phyloP scores from a whole-genome alignment of 1,140 invertebrate species.

The Pemphigus obesinymphae region DNA sequence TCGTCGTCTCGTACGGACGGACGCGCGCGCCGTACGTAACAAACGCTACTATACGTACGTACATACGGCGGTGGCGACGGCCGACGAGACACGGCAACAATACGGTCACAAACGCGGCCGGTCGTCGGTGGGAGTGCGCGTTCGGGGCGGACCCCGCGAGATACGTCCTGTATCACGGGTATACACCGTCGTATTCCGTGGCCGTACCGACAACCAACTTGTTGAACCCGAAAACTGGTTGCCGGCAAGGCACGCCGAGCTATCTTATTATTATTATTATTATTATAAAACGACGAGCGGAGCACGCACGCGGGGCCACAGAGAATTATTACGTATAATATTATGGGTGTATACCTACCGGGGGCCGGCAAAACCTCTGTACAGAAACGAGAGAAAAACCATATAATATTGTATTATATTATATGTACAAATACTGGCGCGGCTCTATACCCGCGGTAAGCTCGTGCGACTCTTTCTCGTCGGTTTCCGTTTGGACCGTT shows the following conservation, averaged over 20 bases:
- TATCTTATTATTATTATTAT: constrained; percentile 13
- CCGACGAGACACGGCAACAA: neutral
- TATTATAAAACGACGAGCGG: neutral
- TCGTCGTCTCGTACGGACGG: too few relatives aligned
- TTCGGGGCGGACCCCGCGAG: too few relatives aligned
- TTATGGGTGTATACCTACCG: too few relatives aligned
- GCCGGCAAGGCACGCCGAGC: constrained; percentile 22
- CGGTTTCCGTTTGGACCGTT: neutral
- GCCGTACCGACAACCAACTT: constrained; percentile 11
- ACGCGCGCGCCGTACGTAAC: too few relatives aligned
- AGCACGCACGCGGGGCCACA: neutral
- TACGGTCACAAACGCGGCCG: neutral
- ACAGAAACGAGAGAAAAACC: too few relatives aligned
- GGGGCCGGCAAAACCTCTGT: too few relatives aligned
- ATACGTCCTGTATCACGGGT: too few relatives aligned
- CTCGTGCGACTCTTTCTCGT: neutral
- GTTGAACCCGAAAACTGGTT: constrained; percentile 40
- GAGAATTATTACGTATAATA: too few relatives aligned
- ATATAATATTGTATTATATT: too few relatives aligned
- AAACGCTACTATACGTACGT: too few relatives aligned
- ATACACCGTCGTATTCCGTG: neutral
- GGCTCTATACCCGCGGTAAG: neutral
- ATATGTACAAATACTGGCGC: neutral
- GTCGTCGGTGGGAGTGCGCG: neutral
- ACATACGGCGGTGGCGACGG: too few relatives aligned